Percentiles rank a stretch among this genome's conserved stretches.
phyloP scores from a whole-genome alignment of 2,888 invertebrate genomes.

The Rotaria magnacalcarata region DNA sequence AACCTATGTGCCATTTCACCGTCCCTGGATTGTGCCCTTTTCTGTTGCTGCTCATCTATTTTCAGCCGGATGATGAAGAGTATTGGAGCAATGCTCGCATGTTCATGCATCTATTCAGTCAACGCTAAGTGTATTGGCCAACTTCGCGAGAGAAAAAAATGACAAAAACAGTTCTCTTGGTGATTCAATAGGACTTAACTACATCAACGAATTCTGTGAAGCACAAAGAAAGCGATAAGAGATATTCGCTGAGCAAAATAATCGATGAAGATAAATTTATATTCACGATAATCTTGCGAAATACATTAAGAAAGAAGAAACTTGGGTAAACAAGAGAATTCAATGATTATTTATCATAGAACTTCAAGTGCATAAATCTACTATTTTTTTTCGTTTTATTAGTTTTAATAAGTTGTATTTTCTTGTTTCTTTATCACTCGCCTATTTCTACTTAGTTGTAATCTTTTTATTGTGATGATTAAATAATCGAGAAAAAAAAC shows the following conservation, averaged over 20 bases:
- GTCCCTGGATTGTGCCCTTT: not conserved
- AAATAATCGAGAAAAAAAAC: not conserved
- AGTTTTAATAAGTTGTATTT: not conserved
- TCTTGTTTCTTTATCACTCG: not conserved
- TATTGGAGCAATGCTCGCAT: not conserved
- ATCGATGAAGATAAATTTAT: not conserved
- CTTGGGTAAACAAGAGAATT: not conserved
- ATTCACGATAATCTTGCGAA: not conserved
- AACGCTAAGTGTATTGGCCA: not conserved
- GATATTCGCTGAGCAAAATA: not conserved
- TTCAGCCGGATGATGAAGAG: not conserved
- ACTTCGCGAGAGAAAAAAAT: not conserved
- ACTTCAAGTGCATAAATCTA: no score
- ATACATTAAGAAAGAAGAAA: not conserved
- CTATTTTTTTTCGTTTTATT: not conserved
- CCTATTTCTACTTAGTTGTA: not conserved
- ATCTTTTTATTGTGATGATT: not conserved
- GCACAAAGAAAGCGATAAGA: not conserved
- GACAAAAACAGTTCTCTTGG: not conserved
- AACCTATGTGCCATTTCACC: not conserved
- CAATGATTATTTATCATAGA: no score
- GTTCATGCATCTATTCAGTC: not conserved
- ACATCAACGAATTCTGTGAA: not conserved
- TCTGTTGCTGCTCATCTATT: not conserved
- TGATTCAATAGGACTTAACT: not conserved